phyloP scores from a whole-genome alignment of 2,113 vertebrate species.

The Astatotilapia flaviijosephi region DNA sequence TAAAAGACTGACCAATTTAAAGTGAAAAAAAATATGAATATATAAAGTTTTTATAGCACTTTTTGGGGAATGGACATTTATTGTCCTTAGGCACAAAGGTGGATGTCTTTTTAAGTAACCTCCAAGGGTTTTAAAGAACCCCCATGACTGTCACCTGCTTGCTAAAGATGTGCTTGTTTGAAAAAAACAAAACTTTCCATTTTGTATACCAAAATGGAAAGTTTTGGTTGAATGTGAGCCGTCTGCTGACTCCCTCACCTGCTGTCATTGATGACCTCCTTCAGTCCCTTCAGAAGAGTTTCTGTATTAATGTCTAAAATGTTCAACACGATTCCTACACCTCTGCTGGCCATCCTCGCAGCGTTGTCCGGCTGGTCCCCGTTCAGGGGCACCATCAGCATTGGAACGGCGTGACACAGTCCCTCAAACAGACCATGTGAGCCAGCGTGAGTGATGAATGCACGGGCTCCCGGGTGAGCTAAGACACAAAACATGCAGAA shows the following conservation, averaged over 20 bases:
- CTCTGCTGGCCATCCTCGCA: constrained; percentile 70
- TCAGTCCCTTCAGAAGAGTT: constrained; percentile 73
- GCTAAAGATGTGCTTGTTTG: no score
- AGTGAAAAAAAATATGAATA: no score
- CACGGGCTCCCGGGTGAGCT: constrained; percentile 84
- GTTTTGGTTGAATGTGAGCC: rapidly evolving
- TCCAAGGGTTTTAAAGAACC: no score
- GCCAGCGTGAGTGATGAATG: constrained; percentile 90
- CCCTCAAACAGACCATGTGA: constrained; percentile 88
- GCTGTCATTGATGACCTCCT: constrained; percentile 79
- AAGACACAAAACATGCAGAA: neutral
- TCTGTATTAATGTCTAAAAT: constrained; percentile 75
- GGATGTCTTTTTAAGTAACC: no score
- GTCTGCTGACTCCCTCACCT: constrained; percentile 69
- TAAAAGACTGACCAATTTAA: no score
- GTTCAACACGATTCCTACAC: constrained; percentile 70
- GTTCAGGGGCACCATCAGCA: constrained; percentile 84
- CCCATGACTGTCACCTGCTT: no score
- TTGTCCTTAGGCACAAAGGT: no score
- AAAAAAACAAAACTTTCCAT: no score
- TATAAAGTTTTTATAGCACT: no score
- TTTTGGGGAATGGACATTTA: no score
- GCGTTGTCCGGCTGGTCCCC: constrained; percentile 90
- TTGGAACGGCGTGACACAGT: constrained; percentile 86
- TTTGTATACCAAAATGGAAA: no score